These are phyloP conservation scores for Halictus ligatus DNA, from an alignment of 2,888 invertebrate genomes.

Conservation along the genomic window DNA sequence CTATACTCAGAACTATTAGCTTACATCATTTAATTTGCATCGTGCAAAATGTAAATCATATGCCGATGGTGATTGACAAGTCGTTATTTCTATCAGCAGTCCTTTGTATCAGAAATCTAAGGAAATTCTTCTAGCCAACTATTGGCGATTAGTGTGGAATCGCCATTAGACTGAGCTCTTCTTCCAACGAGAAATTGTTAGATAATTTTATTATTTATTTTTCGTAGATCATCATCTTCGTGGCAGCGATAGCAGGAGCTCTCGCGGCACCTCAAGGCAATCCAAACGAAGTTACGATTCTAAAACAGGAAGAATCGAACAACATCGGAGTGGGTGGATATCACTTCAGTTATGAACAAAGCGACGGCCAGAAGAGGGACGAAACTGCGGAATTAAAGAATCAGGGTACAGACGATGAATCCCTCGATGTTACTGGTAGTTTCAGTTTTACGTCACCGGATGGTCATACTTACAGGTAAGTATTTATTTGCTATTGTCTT, in stretches of 20 bases:
- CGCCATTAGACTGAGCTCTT: neutral
- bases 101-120: neutral
- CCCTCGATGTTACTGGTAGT: constrained; percentile 79
- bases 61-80: too few species aligned
- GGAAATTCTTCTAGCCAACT: neutral
- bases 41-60: too few species aligned
- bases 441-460: constrained; percentile 79
- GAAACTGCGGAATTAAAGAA: constrained; percentile 82
- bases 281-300: constrained; percentile 80
- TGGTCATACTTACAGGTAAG: constrained; percentile 80
- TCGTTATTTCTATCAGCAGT: neutral
- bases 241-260: constrained; percentile 69
- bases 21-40: too few species aligned
- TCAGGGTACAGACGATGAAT: constrained; percentile 81
- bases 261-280: constrained; percentile 79
- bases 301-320: constrained; percentile 81
- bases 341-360: constrained; percentile 82
- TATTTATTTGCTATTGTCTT: neutral
- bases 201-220: neutral
- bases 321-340: constrained; percentile 83
- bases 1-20: too few species aligned
- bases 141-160: neutral
- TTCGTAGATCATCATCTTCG: constrained; percentile 68
- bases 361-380: constrained; percentile 82
- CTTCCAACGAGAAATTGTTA: neutral